Conservation (phyloP, 92 coral and sea anemone genomes). For the Actinostola sp. region DNA sequence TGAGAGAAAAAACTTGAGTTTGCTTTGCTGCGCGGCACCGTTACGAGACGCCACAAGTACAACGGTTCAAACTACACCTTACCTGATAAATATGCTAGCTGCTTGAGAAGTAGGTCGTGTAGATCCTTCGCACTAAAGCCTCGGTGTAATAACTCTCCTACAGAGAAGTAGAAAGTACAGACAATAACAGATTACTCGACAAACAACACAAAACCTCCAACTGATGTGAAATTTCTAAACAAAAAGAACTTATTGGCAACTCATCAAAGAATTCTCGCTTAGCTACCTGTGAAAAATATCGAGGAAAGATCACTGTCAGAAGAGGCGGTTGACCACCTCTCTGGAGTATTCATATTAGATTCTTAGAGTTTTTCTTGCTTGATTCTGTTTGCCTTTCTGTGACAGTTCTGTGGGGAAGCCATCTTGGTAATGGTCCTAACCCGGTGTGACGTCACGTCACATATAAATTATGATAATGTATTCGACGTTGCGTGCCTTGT, state of each 20-base stretch:
- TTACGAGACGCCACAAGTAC: neutral
- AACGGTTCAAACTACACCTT: slow-evolving; percentile 22
- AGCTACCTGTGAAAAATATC: slow-evolving; percentile 78
- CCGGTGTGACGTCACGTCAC: slow-evolving; percentile 92
- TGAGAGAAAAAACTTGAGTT: neutral
- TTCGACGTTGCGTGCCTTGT: neutral
- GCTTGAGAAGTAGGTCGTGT: slow-evolving; percentile 78
- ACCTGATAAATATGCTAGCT: slow-evolving; percentile 96
- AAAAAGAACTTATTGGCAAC: slow-evolving; percentile 43
- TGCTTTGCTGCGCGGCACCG: slow-evolving; percentile 5
- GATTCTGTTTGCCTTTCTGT: slow-evolving; percentile 87
- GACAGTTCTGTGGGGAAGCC: slow-evolving; percentile 95
- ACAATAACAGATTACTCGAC: slow-evolving; percentile 45
- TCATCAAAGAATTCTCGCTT: slow-evolving; percentile 7
- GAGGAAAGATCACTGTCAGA: slow-evolving; percentile 99
- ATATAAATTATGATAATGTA: slow-evolving; percentile 69
- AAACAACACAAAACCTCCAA: slow-evolving; percentile 30
- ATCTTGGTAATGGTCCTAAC: slow-evolving; percentile 58
- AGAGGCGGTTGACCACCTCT: slow-evolving; percentile 99
- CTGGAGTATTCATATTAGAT: slow-evolving; percentile 88
- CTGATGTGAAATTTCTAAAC: slow-evolving; percentile 41
- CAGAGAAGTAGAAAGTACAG: slow-evolving; percentile 32
- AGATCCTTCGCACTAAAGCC: slow-evolving; percentile 89
- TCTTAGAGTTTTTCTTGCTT: slow-evolving; percentile 65
- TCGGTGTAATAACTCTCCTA: slow-evolving; percentile 84